These are phyloP conservation scores for Smutsia temminckii DNA, from an alignment of 2,797 vertebrate genomes.

Conservation along the genomic window DNA sequence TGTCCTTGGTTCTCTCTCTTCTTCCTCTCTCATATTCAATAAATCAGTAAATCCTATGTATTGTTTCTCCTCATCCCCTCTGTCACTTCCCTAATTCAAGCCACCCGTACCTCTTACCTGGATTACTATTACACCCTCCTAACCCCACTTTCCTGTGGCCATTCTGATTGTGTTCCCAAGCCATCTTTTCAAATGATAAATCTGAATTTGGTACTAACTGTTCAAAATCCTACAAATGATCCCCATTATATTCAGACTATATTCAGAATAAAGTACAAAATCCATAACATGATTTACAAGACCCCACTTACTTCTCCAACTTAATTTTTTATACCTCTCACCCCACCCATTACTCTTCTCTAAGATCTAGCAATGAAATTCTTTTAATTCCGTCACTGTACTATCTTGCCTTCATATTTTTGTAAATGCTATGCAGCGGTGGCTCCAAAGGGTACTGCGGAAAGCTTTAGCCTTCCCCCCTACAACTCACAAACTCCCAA, in stretches of 20 bases:
- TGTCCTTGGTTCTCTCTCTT: background rate
- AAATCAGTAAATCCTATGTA: background rate
- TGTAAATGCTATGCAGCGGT: background rate
- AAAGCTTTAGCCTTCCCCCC: background rate
- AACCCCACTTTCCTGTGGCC: background rate
- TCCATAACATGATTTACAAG: constrained; percentile 2
- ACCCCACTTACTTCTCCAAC: background rate
- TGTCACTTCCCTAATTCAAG: background rate
- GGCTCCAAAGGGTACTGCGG: background rate
- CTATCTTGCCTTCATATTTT: background rate
- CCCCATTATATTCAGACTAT: background rate
- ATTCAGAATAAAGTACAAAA: background rate
- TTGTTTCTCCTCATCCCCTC: background rate
- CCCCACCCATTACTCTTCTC: background rate
- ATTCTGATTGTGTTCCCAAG: background rate
- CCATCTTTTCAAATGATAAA: constrained; percentile 10
- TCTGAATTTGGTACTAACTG: background rate
- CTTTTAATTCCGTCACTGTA: background rate
- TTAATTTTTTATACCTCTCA: background rate
- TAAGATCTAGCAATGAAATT: background rate
- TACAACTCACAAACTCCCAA: background rate
- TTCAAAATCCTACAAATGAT: background rate
- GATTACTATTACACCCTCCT: background rate
- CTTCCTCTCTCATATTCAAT: background rate
- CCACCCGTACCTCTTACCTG: background rate